Evolutionary conservation across 1,140 invertebrate genomes (phyloP), one percentile per base, ranked within the genome.

Genomic region (Matsumurasca onukii): DNA sequence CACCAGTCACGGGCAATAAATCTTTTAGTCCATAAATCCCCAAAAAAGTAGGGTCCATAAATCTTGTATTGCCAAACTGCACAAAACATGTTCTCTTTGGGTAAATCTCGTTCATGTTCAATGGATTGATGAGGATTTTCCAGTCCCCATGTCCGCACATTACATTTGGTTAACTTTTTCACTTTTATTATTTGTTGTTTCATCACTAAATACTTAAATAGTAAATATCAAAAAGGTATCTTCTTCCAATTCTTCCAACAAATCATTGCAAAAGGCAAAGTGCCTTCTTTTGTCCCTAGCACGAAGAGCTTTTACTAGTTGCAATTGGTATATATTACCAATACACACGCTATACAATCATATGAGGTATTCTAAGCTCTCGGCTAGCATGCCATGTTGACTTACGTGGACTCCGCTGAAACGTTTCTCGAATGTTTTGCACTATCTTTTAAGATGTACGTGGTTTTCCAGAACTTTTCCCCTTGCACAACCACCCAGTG

Each of bases 21-120:
- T n/a, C n/a, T n/a, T n/a, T n/a, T n/a, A n/a, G n/a, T n/a, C n/a
- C n/a, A n/a, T n/a, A n/a, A n/a, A n/a, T 63, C 31, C 9, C 34
- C 29, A 69, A 69, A 69, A 69, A 69, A 69, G 24, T 29, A 64
- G 55, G 59, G 31, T 15, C 55, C 55, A 25, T 66, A 66, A 3
- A 69, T 3, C 13, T 69, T 69, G 31, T n/a, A 49, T 48, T 66
- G 64, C 27, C n/a, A n/a, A n/a, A n/a, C n/a, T n/a, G n/a, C n/a
- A n/a, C n/a, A n/a, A n/a, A n/a, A 39, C 20, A 69, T 29, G 25
- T 25, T 13, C 25, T 30, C 59, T 55, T 66, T 64, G 3, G 67
- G 59, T 3, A 20, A 31, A 69, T 69, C 67, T 64, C 67, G 55
- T 64, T 69, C 57, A 64, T 69, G 57, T 25, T 69, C 59, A 2